Base-by-base conservation (phyloP, 2,797 vertebrate species). In the Salmo trutta region DNA sequence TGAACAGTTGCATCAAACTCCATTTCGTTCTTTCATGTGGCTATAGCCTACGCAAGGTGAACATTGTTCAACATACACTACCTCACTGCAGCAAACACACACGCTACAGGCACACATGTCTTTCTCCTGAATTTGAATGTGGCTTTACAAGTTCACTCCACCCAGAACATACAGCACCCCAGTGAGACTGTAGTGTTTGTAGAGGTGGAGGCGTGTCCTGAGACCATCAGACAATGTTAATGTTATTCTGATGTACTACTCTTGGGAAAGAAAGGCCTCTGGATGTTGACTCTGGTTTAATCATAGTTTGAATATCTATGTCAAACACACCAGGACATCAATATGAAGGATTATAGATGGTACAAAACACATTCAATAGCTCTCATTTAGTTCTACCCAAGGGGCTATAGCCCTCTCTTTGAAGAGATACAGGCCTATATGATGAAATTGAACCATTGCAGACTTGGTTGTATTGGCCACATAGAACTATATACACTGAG, bases 181-280 rank as follows among this genome's bases (percentile, higher is more conserved):
- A 24, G 16, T 64, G 59, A 51, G 59, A 41, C 41, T 52, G 53
- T 73, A 21, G 47, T 77, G 19, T 29, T 17, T 27, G 54, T 27
- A 36, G 64, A 36, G 79, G 41, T 29, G 5, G 31, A 71, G 33
- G 69, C 29, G 21, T 17, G n/a, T 41, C 51, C 21, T 33, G 56
- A 47, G 16, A 59, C 36, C 51, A 56, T 27, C 54, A 71, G 65
- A 79, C 83, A 15, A 75, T 77, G 75, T 69, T 10, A 81, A 86
- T 85, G 76, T 82, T 74, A 77, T 77, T 64, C 68, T 73, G 41
- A 62, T 65, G 33, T 53, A 59, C 66, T 27, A 24, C 78, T 76
- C 70, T 65, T 64, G 70, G 65, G 73, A 73, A 75, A 69, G 78
- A 62, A 52, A 62, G 54, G 64, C 29, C 66, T 19, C 59, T 53